A percentile compares a stretch with the other conserved stretches of the same genome.
These are phyloP conservation scores for Heptranchias perlo DNA, from an alignment of 2,113 vertebrate genomes.

Conservation along the genomic window DNA sequence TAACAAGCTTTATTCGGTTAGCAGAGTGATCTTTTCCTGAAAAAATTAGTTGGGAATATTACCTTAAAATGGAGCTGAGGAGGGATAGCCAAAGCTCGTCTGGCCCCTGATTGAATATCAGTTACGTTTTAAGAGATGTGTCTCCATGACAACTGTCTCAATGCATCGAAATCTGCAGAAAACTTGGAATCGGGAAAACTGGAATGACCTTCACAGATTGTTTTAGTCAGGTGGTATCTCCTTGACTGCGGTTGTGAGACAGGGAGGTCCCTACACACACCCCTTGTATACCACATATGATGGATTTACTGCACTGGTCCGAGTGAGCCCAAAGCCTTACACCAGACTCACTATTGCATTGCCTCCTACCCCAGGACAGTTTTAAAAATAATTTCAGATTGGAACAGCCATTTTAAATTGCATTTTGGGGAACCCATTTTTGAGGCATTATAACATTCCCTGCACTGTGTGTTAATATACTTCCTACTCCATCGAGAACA, in stretches of 20 bases:
- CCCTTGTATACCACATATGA: background rate
- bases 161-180: background rate
- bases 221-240: background rate
- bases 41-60: background rate
- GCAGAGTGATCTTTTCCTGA: background rate
- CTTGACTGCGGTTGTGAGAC: background rate
- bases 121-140: background rate
- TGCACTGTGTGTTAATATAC: background rate
- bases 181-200: background rate
- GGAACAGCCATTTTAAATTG: background rate
- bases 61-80: background rate
- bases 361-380: background rate
- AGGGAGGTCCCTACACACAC: background rate
- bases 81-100: background rate
- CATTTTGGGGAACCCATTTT: background rate
- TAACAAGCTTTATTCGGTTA: background rate
- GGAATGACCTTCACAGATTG: background rate
- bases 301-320: background rate
- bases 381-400: background rate
- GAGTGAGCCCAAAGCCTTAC: background rate
- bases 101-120: background rate
- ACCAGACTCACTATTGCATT: too few species aligned
- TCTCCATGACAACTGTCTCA: background rate
- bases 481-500: background rate
- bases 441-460: background rate